Evolutionary conservation across 2,797 vertebrate genomes (phyloP), one percentile per base, ranked within the genome.

Genomic region (Urosaurus nigricauda): DNA sequence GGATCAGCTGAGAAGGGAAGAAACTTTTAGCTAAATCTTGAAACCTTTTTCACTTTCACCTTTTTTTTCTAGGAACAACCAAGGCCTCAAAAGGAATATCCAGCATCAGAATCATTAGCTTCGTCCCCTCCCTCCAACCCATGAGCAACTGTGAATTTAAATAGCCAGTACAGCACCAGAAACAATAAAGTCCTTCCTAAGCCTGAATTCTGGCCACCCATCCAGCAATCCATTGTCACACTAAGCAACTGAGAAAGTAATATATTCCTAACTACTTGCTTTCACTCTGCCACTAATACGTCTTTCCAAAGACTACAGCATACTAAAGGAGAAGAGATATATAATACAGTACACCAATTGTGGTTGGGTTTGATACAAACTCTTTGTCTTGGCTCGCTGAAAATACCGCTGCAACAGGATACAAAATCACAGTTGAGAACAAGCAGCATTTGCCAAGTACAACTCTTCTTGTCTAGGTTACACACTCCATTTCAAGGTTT

Each of bases 121-220:
- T 43, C 43, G 37, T 19, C 1, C 51, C 56, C 32, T 2, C 17
- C 9, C 11, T 9, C 29, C 26, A 17, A 16, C 47, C 2, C 17
- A 77, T 14, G n/a, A 88, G 60, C n/a, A 86, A n/a, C 29, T n/a
- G 58, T 70, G 14, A 58, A 70, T n/a, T 75, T 11, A 74, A 75
- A 85, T 9, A 29, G 13, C 16, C 86, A 85, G 68, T 24, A 60
- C n/a, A 86, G 47, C 26, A 63, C 14, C 17, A 35, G 63, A 43
- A 74, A 40, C 51, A 70, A 5, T 6, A 84, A 51, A 32, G 12
- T 58, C 35, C 56, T 80, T 53, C 17, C 26, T 56, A 35, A 24
- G 17, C 21, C 32, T 43, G 26, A 68, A 68, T 47, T 24, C 65
- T 71, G 53, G 11, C 47, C 32, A 37, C 9, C 32, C 40, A 56